A percentile compares a stretch with the other conserved stretches of the same genome.
Conservation (phyloP, 2,113 vertebrate species). For the Leptobrachium ailaonicum region DNA sequence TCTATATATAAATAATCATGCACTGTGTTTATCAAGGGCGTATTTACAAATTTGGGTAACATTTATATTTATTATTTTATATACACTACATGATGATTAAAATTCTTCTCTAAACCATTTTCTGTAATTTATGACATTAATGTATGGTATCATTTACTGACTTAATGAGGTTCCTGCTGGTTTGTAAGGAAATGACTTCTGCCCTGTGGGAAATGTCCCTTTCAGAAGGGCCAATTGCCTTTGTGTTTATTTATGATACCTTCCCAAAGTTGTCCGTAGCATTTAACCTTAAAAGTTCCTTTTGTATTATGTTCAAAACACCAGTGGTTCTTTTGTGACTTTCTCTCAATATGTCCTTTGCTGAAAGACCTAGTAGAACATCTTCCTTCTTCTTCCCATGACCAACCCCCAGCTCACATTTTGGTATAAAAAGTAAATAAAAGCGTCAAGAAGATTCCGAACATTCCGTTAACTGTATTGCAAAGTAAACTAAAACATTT, state of each 20-base stretch:
- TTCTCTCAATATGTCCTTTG: constrained; percentile 31
- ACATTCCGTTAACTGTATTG: background rate
- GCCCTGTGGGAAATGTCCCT: constrained; percentile 5
- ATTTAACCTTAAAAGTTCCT: constrained; percentile 9
- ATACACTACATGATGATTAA: too few relatives aligned
- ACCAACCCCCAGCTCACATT: constrained; percentile 38
- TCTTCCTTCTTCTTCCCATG: constrained; percentile 26
- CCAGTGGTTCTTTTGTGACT: constrained; percentile 20
- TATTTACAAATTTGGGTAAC: too few relatives aligned
- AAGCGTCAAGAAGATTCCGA: background rate
- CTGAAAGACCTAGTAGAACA: constrained; percentile 10
- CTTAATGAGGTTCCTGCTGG: background rate
- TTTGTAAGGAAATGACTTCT: background rate
- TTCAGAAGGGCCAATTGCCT: constrained; percentile 5
- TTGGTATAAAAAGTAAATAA: background rate
- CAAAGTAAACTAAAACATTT: background rate
- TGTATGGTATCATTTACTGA: background rate
- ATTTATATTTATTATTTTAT: too few relatives aligned
- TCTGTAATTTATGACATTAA: background rate
- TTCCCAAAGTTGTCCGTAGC: constrained; percentile 22
- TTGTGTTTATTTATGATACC: constrained; percentile 44
- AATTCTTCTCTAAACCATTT: too few relatives aligned
- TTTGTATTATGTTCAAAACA: constrained; percentile 41
- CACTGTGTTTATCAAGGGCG: too few relatives aligned
- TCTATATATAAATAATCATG: too few relatives aligned